Conservation (phyloP, 2,888 invertebrate species). For the Melanophora roralis region DNA sequence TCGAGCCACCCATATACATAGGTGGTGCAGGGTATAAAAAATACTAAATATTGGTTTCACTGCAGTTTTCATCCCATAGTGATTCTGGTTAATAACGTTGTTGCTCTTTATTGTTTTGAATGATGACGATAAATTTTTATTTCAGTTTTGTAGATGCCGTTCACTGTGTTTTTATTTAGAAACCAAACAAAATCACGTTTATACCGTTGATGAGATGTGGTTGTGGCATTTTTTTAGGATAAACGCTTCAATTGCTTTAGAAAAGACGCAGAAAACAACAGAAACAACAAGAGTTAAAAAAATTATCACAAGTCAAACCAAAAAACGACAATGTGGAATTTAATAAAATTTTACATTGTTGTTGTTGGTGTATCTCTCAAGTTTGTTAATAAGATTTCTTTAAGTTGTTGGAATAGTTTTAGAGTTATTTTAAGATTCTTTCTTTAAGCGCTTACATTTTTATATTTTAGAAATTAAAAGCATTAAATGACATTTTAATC, state of each 20-base stretch:
- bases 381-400: conserved; percentile 30
- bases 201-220: conserved; percentile 64
- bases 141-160: conserved; percentile 2
- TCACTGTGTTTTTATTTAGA: conserved; percentile 26
- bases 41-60: no score
- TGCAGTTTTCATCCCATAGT: conserved; percentile 12
- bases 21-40: background rate
- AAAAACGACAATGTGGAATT: conserved; percentile 39
- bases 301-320: conserved; percentile 32
- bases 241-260: conserved; percentile 58
- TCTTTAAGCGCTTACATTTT: conserved; percentile 1
- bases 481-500: conserved; percentile 43
- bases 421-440: conserved; percentile 11
- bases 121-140: conserved; percentile 9
- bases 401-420: conserved; percentile 15
- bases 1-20: no score
- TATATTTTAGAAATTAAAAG: background rate
- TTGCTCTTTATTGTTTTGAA: conserved; percentile 9
- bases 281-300: background rate
- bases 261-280: conserved; percentile 6
- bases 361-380: conserved; percentile 4
- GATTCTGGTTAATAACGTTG: background rate
- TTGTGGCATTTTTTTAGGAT: conserved; percentile 51
- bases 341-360: conserved; percentile 20
- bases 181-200: conserved; percentile 65